Evolutionary conservation across 1,140 invertebrate species (phyloP), one percentile per base, ranked within the genome.

Genomic region (Lasaia peninsularis): DNA sequence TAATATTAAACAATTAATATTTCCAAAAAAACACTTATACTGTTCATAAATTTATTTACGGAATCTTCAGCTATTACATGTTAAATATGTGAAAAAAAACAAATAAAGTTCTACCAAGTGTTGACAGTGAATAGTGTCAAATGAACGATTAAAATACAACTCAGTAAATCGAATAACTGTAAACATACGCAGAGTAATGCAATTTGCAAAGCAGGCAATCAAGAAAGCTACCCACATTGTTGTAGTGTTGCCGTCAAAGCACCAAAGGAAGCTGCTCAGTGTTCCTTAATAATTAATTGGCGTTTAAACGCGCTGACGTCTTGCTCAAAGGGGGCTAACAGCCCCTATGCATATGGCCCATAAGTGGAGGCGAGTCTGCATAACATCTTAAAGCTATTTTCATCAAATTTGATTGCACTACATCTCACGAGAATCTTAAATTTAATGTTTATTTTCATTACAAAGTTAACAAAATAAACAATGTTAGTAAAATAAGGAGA

Each of bases 271-370:
- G 67, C 73, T 69, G 77, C 78, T 75, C 69, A 63, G 63, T 67
- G 69, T 62, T 72, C 72, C 75, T 86, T 80, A 86, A 86, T 86
- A 86, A 86, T 86, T 86, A 86, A 86, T 84, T 76, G 79, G 70
- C 73, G 75, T 75, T 86, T 86, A 86, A 88, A 77, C 69, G 83
- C 72, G 79, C 80, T 74, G 76, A 86, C 80, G 83, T 86, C 83
- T 82, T 82, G 72, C 57, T 72, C 70, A 58, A 69, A 75, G 73
- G 67, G 63, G 63, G 65, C 71, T 79, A 75, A 74, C 65, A 67
- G 70, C 71, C 74, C 52, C 49, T 65, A 64, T 79, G 75, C 75
- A 80, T 75, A 76, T 73, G 72, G 65, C 63, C 58, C 58, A 50
- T 67, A 67, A 65, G 63, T 65, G 59, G 37, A 54, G 28, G 51